These are phyloP conservation scores for Eubasilissa regina DNA, from an alignment of 1,140 invertebrate genomes.

Conservation along the genomic window DNA sequence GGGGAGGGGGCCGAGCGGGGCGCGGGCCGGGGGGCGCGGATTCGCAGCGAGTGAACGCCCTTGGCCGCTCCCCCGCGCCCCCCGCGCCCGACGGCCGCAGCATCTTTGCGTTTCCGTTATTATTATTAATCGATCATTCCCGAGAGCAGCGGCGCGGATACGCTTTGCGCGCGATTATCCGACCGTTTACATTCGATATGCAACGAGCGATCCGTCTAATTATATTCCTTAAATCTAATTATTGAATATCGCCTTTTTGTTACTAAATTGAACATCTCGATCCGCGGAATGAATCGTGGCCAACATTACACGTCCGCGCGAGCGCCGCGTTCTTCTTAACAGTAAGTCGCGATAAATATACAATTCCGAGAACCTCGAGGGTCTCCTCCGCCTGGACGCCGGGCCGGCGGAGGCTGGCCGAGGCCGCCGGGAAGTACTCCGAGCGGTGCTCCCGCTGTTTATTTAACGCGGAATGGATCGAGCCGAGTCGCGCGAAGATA, in stretches of 20 bases:
- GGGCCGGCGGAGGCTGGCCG: neutral
- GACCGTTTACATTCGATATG: neutral
- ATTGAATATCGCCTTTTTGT: no score
- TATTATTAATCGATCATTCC: constrained; percentile 58
- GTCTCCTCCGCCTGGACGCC: neutral
- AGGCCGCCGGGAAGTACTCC: constrained; percentile 16
- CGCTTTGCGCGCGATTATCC: constrained; percentile 6
- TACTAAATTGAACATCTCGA: no score
- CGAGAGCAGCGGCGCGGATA: constrained; percentile 24
- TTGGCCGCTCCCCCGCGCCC: constrained; percentile 65
- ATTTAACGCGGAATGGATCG: constrained; percentile 16
- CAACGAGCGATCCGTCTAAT: constrained; percentile 1
- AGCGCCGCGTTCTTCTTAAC: no score
- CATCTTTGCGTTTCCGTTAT: constrained; percentile 58
- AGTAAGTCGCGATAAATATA: no score
- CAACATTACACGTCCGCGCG: neutral
- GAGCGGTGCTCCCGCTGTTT: constrained; percentile 20
- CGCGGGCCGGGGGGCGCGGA: constrained; percentile 39
- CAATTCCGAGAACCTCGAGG: neutral
- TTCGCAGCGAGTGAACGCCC: constrained; percentile 58
- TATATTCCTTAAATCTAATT: neutral
- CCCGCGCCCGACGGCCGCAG: constrained; percentile 54
- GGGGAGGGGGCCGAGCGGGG: constrained; percentile 70
- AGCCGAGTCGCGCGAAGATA: constrained; percentile 37
- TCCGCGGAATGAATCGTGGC: neutral